Conservation (phyloP, 2,113 vertebrate species). For the Sporophila hypoxantha region DNA sequence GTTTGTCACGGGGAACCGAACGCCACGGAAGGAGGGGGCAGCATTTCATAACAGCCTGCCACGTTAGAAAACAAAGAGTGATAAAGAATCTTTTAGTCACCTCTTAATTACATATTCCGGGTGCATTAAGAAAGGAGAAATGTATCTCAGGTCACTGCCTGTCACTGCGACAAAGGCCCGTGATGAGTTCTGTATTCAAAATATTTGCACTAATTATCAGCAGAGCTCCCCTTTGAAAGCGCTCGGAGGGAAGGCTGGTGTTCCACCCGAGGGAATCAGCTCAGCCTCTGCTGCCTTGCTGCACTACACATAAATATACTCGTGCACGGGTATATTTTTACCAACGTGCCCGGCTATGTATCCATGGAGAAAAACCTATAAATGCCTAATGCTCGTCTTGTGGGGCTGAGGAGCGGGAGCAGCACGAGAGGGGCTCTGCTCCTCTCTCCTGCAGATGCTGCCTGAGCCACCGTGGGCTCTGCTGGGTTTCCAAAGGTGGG, state of each 20-base stretch:
- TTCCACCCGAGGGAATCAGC: slow-evolving; percentile 26
- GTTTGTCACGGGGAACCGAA: neutral
- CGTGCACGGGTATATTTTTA: slow-evolving; percentile 35
- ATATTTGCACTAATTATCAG: slow-evolving; percentile 58
- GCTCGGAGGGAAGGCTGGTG: neutral
- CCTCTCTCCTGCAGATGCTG: neutral
- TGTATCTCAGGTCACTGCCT: slow-evolving; percentile 43
- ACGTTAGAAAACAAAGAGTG: slow-evolving; percentile 35
- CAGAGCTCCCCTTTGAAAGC: slow-evolving; percentile 31
- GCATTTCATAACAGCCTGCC: slow-evolving; percentile 26
- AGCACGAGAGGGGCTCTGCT: neutral
- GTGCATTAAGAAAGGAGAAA: slow-evolving; percentile 31
- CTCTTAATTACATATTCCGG: slow-evolving; percentile 39
- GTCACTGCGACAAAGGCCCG: slow-evolving; percentile 39
- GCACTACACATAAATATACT: slow-evolving; percentile 44
- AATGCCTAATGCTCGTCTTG: slow-evolving; percentile 4
- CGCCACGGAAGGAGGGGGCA: slow-evolving; percentile 21
- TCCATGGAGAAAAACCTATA: slow-evolving; percentile 60
- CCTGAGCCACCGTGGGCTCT: neutral
- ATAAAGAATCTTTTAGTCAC: slow-evolving; percentile 46
- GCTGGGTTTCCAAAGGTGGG: neutral
- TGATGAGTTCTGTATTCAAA: slow-evolving; percentile 55
- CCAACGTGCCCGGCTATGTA: slow-evolving; percentile 25
- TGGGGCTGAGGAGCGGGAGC: neutral
- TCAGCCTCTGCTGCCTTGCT: neutral